Evolutionary conservation across 2,888 invertebrate genomes (phyloP).

Genomic region (Clusia tigrina): DNA sequence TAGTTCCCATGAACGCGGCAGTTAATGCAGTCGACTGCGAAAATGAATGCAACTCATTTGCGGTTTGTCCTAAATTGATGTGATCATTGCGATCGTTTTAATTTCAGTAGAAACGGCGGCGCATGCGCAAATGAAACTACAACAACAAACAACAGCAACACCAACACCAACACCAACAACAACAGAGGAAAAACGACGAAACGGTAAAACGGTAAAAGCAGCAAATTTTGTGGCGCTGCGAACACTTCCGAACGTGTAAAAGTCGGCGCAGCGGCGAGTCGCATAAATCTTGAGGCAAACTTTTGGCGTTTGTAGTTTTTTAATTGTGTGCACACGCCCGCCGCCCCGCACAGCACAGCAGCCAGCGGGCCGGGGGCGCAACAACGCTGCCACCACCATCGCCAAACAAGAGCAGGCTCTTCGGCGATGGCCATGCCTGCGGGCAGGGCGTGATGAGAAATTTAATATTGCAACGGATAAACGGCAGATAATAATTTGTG

Average conservation of each 20-base stretch:
- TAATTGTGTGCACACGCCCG: not conserved
- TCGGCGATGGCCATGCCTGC: not conserved
- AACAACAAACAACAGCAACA: no score
- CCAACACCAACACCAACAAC: no score
- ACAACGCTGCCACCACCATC: no score
- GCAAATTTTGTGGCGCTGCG: not conserved
- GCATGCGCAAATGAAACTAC: no score
- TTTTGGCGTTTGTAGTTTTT: not conserved
- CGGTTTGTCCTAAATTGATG: conserved; percentile 12
- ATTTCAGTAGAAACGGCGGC: not conserved
- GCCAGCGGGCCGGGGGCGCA: not conserved
- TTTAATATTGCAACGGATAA: conserved; percentile 62
- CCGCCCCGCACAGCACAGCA: not conserved
- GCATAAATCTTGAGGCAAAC: no score
- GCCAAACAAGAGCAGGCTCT: no score
- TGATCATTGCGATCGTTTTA: conserved; percentile 10
- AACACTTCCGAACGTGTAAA: not conserved
- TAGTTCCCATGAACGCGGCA: not conserved
- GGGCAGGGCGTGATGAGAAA: conserved; percentile 61
- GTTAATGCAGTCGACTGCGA: not conserved
- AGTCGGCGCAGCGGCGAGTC: not conserved
- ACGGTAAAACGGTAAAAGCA: not conserved
- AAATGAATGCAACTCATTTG: conserved; percentile 14
- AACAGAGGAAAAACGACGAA: no score
- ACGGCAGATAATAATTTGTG: conserved; percentile 52